Percentiles rank a stretch among this genome's conserved stretches.
These are phyloP conservation scores for Pachliopta kotzebuea DNA, from an alignment of 2,888 invertebrate genomes.

Conservation along the genomic window DNA sequence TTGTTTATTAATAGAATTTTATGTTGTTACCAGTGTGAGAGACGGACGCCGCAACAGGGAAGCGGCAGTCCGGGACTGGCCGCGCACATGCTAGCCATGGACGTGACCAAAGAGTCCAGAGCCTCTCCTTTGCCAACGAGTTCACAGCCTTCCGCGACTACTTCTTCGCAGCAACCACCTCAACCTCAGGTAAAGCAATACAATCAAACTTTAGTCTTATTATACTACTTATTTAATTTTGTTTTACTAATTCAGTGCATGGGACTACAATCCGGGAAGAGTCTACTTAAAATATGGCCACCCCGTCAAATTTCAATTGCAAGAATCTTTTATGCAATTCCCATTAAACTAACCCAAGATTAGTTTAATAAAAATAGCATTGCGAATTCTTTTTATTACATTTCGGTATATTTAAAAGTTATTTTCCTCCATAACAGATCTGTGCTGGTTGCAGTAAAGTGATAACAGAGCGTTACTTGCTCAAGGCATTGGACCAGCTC, in stretches of 20 bases:
- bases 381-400: too few relatives aligned
- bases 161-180: slow-evolving; percentile 51
- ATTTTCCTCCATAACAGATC: slow-evolving; percentile 75
- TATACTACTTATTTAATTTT: neutral
- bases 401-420: neutral
- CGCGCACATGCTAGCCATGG: slow-evolving; percentile 88
- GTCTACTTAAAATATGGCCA: too few relatives aligned
- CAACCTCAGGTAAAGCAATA: slow-evolving; percentile 57
- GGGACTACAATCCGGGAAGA: too few relatives aligned
- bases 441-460: slow-evolving; percentile 97
- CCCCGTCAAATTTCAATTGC: too few relatives aligned
- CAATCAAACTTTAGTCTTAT: neutral
- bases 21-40: slow-evolving; percentile 64
- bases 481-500: slow-evolving; percentile 95
- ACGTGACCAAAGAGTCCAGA: slow-evolving; percentile 87
- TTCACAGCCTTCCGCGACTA: slow-evolving; percentile 50
- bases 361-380: too few relatives aligned
- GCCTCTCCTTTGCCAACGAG: slow-evolving; percentile 67
- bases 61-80: slow-evolving; percentile 69
- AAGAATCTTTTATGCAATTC: too few relatives aligned
- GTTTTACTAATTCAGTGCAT: neutral
- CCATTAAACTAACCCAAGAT: too few relatives aligned
- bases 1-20: too few relatives aligned
- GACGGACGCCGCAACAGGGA: slow-evolving; percentile 72
- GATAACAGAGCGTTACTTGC: slow-evolving; percentile 93